Base-by-base conservation (phyloP, 2,888 invertebrate species). In the Sinelater perroti region DNA sequence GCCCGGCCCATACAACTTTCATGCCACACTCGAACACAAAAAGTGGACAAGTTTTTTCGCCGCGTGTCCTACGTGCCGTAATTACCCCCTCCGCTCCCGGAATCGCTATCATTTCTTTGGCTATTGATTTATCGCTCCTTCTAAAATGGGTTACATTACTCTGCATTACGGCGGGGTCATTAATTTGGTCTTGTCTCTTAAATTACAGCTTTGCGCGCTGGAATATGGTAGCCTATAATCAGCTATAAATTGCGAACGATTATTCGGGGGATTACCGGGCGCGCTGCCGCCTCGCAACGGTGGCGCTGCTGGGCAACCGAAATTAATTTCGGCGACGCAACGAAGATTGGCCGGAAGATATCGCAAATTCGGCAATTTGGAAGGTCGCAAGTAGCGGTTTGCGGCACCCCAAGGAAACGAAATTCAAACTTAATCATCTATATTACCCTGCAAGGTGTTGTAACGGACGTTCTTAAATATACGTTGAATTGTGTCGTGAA, bases 201-300 rank as follows among this genome's bases (percentile, higher is more conserved):
- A 56, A 51, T 50, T 49, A 56, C 44, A 56, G 42, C 40, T 44
- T 50, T 26, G 50, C 28, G 13, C 47, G 24, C 17, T 31, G 18
- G 14, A 36, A 45, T 28, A 28, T 50, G 14, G 49, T 35, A 51
- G 36, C 44, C 56, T 56, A 35, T 56, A 56, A 56, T 56, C 56
- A 51, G 36, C n/a, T 49, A 51, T 36, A 51, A 51, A 56, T 56
- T 50, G 56, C 56, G 45, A 56, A 56, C 56, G 56, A 56, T 56
- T 51, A 45, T 49, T 50, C 33, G 17, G 16, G 24, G 17, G 24
- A 40, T 20, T 38, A 24, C 7, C 40, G n/a, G n/a, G n/a, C 24
- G 14, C 24, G 40, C n/a, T 40, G 14, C 3, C 14, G 11, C 24
- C 13, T 20, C 18, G n/a, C 14, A 8, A 11, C 13, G 8, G 26